Evolutionary conservation across 1,140 invertebrate species (phyloP).

Genomic region (Nephila pilipes): DNA sequence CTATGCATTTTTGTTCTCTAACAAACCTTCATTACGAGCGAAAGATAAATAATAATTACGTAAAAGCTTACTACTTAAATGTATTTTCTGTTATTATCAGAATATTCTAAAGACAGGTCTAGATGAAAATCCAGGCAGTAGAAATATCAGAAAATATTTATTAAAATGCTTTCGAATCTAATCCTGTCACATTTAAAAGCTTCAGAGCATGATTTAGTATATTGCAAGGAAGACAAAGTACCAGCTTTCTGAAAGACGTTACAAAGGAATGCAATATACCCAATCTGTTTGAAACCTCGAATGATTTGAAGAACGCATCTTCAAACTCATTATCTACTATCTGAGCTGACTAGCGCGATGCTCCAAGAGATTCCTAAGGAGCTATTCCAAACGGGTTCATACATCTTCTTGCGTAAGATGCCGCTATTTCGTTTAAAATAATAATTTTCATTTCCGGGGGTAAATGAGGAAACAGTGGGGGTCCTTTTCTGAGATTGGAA

Average conservation of each 20-base stretch:
- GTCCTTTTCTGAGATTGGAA: conserved; percentile 14
- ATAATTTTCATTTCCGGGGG: conserved; percentile 43
- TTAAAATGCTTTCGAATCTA: neutral
- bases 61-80: too few relatives aligned
- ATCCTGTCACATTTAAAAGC: neutral
- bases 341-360: neutral
- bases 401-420: neutral
- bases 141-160: neutral
- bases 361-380: conserved; percentile 17
- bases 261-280: conserved; percentile 19
- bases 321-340: conserved; percentile 28
- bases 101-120: neutral
- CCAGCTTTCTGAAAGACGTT: neutral
- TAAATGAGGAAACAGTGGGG: conserved; percentile 40
- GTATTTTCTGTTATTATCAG: too few relatives aligned
- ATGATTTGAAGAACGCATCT: conserved; percentile 4
- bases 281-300: conserved; percentile 32
- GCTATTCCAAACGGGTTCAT: neutral
- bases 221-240: neutral
- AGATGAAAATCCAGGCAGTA: neutral
- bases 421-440: conserved; percentile 34
- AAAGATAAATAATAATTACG: too few relatives aligned
- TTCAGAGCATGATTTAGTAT: neutral
- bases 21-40: too few relatives aligned
- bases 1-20: too few relatives aligned